A percentile compares a stretch with the other conserved stretches of the same genome.
phyloP scores from a whole-genome alignment of 2,797 vertebrate species.

The Falco cherrug region DNA sequence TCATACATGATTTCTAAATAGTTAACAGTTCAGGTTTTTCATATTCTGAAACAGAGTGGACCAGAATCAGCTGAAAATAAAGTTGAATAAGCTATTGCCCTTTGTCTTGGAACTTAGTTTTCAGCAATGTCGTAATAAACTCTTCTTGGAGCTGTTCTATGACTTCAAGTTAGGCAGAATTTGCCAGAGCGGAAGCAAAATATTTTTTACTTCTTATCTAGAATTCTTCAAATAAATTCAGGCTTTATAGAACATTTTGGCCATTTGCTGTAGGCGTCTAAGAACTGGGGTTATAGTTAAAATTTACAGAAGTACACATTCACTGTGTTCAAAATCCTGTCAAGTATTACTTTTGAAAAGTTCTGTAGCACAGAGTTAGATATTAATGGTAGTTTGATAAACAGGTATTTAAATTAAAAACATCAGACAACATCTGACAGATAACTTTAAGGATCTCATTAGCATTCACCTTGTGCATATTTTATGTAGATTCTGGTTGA shows the following conservation, averaged over 20 bases:
- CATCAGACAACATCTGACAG: neutral
- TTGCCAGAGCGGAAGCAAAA: neutral
- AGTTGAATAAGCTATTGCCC: neutral
- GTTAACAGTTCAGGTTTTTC: neutral
- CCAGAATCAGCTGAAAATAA: neutral
- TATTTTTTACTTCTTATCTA: neutral
- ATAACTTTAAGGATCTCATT: neutral
- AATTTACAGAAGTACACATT: neutral
- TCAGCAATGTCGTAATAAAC: neutral
- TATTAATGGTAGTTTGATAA: neutral
- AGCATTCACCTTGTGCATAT: neutral
- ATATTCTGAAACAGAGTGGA: neutral
- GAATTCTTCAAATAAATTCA: neutral
- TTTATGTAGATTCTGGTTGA: neutral
- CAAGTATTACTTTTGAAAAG: neutral
- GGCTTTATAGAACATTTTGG: neutral
- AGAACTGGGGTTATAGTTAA: neutral
- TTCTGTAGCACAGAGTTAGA: neutral
- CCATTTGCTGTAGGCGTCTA: neutral
- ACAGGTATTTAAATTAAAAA: neutral
- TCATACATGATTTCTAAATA: neutral
- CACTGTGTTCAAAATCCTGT: neutral
- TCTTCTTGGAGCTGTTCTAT: neutral
- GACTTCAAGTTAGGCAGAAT: neutral
- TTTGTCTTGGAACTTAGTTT: neutral